A percentile compares a stretch with the other conserved stretches of the same genome.
Conservation (phyloP, 2,113 vertebrate genomes). For the Euleptes europaea region DNA sequence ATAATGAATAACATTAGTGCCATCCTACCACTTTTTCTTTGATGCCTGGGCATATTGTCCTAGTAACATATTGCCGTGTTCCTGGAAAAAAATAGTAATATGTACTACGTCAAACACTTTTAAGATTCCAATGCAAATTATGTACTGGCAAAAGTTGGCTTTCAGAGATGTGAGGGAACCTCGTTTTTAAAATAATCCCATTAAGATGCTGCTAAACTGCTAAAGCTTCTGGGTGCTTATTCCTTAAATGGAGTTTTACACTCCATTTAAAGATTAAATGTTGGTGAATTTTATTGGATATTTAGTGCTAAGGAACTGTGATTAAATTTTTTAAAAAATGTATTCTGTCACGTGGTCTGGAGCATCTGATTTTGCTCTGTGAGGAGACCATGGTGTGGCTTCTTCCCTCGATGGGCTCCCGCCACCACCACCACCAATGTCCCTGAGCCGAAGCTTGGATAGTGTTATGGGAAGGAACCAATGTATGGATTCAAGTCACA, state of each 20-base stretch:
- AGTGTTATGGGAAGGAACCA: no score
- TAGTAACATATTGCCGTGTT: conserved; percentile 17
- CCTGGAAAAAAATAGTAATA: not conserved
- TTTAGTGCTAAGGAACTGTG: not conserved
- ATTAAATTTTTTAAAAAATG: not conserved
- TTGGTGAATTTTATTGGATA: not conserved
- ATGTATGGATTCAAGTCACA: no score
- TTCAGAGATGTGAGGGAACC: not conserved
- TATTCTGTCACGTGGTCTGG: no score
- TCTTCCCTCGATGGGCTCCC: no score
- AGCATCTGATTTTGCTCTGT: no score
- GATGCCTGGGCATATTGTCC: conserved; percentile 13
- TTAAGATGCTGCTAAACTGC: not conserved
- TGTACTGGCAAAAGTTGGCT: no score
- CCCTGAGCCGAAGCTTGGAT: no score
- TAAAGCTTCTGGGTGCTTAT: not conserved
- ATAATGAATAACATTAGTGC: conserved; percentile 50
- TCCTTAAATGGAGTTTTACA: not conserved
- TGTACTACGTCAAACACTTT: not conserved
- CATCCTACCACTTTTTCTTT: conserved; percentile 50
- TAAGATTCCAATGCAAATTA: no score
- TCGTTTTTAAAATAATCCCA: not conserved
- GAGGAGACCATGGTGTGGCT: no score
- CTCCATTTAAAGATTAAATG: no score
- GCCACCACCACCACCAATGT: no score